Evolutionary conservation across 2,888 invertebrate genomes (phyloP), one percentile per base, ranked within the genome.

Genomic region (Bugulina stolonifera): DNA sequence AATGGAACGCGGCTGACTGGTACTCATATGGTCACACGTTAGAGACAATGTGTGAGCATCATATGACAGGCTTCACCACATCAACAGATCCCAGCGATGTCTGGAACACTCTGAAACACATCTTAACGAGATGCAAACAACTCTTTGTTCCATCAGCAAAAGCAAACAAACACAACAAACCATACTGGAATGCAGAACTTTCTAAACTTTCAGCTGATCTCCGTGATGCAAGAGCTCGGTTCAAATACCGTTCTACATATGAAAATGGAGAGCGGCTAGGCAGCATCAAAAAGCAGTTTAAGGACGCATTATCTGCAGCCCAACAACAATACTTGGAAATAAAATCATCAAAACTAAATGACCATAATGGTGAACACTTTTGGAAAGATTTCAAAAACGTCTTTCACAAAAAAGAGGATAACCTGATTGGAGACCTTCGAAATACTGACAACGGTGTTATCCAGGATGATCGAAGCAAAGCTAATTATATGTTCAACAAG

Each of bases 101-200:
- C n/a, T 57, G 57, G 57, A 25, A 5, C 5, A 25, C 25, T 25
- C 10, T 57, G 3, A 57, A 57, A 5, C 18, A 57, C 57, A 57
- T 57, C 3, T n/a, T 57, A 25, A 5, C 25, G 14, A 5, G 25
- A 57, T 23, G n/a, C 25, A 57, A 57, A 57, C 5, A 57, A 3
- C 25, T 57, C 5, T 25, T n/a, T 57, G 57, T 57, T 25, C 25
- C 57, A 57, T 57, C 57, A 57, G 25, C 10, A 57, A 57, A 18
- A 14, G 52, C 52, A 14, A 57, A 57, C 57, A 57, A 57, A 5
- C 23, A 57, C 23, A 57, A 57, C 25, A 57, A 57, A 25, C 3
- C 57, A 22, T 57, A 57, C 57, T 57, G 57, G 57, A 57, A 57
- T n/a, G 57, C 18, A 5, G 14, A 57, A 25, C 23, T 57, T 23